phyloP scores from a whole-genome alignment of 2,888 invertebrate genomes.

The Megaustenia siamemsis region DNA sequence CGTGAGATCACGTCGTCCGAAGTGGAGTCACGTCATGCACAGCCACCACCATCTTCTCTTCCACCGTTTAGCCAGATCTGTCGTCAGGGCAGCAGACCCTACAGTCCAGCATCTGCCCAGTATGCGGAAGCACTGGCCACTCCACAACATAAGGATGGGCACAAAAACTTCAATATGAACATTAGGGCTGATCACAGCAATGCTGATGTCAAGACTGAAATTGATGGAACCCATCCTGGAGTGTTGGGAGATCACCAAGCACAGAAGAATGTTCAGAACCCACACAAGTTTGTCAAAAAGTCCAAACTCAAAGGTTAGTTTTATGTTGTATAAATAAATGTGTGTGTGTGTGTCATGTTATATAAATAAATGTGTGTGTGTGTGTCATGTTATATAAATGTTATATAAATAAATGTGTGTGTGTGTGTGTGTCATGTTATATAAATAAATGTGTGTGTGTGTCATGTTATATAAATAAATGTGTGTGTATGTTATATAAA shows the following conservation, averaged over 20 bases:
- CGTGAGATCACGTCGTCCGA: slow-evolving; percentile 31
- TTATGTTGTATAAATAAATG: too few relatives aligned
- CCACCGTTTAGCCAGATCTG: slow-evolving; percentile 55
- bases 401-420: too few relatives aligned
- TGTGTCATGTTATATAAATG: too few relatives aligned
- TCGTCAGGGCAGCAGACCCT: slow-evolving; percentile 40
- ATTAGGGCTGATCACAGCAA: neutral
- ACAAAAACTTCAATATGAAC: neutral
- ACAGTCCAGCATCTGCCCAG: slow-evolving; percentile 48
- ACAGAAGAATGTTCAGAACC: slow-evolving; percentile 9
- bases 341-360: too few relatives aligned
- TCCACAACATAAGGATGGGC: slow-evolving; percentile 26
- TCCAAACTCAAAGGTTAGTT: slow-evolving; percentile 34
- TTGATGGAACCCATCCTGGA: neutral
- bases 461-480: too few relatives aligned
- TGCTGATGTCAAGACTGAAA: neutral
- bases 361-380: too few relatives aligned
- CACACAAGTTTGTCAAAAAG: slow-evolving; percentile 22
- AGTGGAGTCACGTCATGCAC: slow-evolving; percentile 29
- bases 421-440: too few relatives aligned
- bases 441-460: too few relatives aligned
- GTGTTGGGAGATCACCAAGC: neutral
- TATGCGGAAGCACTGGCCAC: neutral
- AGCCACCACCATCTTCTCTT: slow-evolving; percentile 46
- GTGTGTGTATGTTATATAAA: too few relatives aligned